phyloP scores from a whole-genome alignment of 1,140 invertebrate genomes.

The Drosophila neocordata region DNA sequence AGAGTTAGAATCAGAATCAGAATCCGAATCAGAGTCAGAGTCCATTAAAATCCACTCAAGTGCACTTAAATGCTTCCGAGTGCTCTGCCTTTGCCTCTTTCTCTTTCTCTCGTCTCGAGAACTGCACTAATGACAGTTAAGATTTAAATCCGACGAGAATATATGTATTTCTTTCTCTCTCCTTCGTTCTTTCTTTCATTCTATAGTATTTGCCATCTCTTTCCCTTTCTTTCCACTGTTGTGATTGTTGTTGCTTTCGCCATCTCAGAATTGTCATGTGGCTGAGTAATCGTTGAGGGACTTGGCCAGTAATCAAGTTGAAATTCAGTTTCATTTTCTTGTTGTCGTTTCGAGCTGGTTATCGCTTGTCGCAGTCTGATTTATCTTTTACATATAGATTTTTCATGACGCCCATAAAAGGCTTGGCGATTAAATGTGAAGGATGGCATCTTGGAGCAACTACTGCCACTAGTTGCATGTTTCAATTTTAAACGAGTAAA shows the following conservation, averaged over 20 bases:
- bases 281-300: constrained; percentile 49
- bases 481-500: constrained; percentile 29
- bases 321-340: constrained; percentile 53
- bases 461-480: constrained; percentile 59
- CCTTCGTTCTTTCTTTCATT: no score
- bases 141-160: constrained; percentile 50
- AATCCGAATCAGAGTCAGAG: constrained; percentile 33
- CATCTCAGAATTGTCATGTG: constrained; percentile 17
- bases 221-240: background rate
- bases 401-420: constrained; percentile 64
- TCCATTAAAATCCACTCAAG: constrained; percentile 81
- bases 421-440: constrained; percentile 36
- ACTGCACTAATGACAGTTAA: constrained; percentile 62
- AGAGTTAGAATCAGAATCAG: background rate
- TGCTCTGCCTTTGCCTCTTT: constrained; percentile 55
- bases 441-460: constrained; percentile 27
- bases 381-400: constrained; percentile 54
- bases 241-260: no score
- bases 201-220: background rate
- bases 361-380: constrained; percentile 37
- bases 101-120: constrained; percentile 20
- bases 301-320: constrained; percentile 62
- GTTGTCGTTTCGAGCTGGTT: constrained; percentile 35
- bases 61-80: constrained; percentile 79
- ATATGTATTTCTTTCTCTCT: constrained; percentile 8